Base-by-base conservation (phyloP, 37 sponge, comb jelly and placozoan species). In the Tethya wilhelma region DNA sequence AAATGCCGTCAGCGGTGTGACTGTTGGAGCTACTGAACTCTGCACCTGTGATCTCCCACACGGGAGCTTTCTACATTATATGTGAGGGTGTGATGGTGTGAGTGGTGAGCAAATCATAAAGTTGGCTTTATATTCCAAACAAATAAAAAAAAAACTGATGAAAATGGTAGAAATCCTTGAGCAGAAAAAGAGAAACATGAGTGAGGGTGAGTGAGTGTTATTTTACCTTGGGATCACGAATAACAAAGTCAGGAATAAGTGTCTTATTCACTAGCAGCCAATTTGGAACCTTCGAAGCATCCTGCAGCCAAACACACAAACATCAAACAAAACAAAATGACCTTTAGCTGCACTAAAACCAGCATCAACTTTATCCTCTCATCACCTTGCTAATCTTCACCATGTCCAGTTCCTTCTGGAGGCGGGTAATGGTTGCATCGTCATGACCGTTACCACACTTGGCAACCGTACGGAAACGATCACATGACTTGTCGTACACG, bases 391-490 rank as follows among this genome's bases (percentile, higher is more conserved):
- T 73, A 42, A 96, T 96, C 72, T 91, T 93, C 43, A 75, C 75
- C 89, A 96, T 80, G 34, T 91, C 87, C 68, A 98, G 57, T 56
- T 98, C 88, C 4, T 86, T 77, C 71, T 96, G 95, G 5, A 96
- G 80, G 68, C 70, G 86, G 43, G 59, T 65, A 11, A 98, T 71
- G 25, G 92, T 91, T 17, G 92, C 88, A 62, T 98, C 99, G 60
- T 98, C 99, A 64, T 94, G 95, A 0, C 99, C 99, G 66, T 98
- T 98, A 22, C 99, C 99, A 87, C 92, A 90, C 84, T 96, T 98
- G 70, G 90, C 89, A 38, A 98, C 99, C 1, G 99, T 98, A 23
- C 89, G 65, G 95, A 93, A 98, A 66, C 56, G 74, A 40, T 77
- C 69, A 31, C 83, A 46, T 1, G 88, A 76, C 44, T 79, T 41